Percentiles rank a stretch among this genome's conserved stretches.
Conservation (phyloP, 2,797 vertebrate genomes). For the Myotis findleyi region DNA sequence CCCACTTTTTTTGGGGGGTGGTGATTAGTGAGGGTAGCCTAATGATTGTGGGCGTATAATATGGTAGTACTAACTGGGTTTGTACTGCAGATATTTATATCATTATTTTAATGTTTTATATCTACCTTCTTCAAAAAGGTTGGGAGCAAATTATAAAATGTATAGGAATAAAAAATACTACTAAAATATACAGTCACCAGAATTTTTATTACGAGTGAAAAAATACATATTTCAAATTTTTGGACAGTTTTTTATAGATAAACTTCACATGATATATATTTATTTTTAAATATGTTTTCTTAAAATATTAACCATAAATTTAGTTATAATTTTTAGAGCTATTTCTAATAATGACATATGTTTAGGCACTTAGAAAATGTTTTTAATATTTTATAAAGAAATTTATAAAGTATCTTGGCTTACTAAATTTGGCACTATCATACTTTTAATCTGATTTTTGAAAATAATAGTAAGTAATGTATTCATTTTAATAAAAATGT, state of each 20-base stretch:
- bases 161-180: constrained; percentile 4
- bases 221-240: not conserved
- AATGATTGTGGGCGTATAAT: not conserved
- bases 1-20: not conserved
- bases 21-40: not conserved
- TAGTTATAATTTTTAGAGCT: not conserved
- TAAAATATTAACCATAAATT: not conserved
- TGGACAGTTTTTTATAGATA: not conserved
- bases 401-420: not conserved
- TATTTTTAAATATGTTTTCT: constrained; percentile 1
- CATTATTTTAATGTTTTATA: not conserved
- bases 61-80: not conserved
- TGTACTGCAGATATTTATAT: not conserved
- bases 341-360: not conserved
- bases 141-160: not conserved
- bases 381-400: constrained; percentile 23
- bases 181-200: not conserved
- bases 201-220: constrained; percentile 10
- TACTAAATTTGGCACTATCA: not conserved
- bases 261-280: not conserved
- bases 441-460: not conserved
- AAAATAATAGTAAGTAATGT: not conserved
- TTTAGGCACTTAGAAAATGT: constrained; percentile 13
- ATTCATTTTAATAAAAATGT: constrained; percentile 25
- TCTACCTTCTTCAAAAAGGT: not conserved